A percentile compares a stretch with the other conserved stretches of the same genome.
These are phyloP conservation scores for Falco columbarius DNA, from an alignment of 2,797 vertebrate genomes.

Conservation along the genomic window DNA sequence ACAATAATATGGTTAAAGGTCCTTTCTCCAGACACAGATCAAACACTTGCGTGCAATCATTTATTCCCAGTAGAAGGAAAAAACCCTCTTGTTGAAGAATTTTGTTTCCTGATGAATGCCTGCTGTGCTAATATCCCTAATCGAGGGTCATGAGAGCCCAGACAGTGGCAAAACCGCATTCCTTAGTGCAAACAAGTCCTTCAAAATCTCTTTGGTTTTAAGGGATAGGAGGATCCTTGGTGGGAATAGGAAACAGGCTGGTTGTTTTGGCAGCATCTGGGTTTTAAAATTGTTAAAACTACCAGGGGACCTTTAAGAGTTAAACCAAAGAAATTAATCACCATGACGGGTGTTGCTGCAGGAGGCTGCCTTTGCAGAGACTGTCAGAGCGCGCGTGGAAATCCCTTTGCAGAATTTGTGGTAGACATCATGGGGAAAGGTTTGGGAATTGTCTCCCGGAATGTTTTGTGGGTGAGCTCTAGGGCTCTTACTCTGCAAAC, in stretches of 20 bases:
- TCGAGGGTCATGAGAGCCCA: background rate
- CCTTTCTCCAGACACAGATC: slow-evolving; percentile 8
- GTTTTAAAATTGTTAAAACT: background rate
- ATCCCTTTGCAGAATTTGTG: background rate
- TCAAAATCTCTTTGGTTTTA: background rate
- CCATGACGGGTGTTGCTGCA: background rate
- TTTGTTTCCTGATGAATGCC: background rate
- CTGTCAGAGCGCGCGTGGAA: background rate
- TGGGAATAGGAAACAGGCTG: background rate
- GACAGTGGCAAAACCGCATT: background rate
- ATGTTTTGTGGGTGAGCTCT: background rate
- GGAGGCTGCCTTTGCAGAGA: background rate
- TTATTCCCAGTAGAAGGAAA: background rate
- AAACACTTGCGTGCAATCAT: background rate
- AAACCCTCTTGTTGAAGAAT: background rate
- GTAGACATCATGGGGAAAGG: background rate
- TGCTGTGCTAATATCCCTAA: slow-evolving; percentile 11
- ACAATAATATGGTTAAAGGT: background rate
- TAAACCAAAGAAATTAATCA: background rate
- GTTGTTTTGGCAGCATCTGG: background rate
- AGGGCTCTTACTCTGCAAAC: background rate
- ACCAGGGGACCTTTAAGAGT: background rate
- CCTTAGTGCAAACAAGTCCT: background rate
- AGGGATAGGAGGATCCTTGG: background rate
- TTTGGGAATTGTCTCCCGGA: background rate